phyloP scores from a whole-genome alignment of 2,113 vertebrate species.

The Thalassoma bifasciatum region DNA sequence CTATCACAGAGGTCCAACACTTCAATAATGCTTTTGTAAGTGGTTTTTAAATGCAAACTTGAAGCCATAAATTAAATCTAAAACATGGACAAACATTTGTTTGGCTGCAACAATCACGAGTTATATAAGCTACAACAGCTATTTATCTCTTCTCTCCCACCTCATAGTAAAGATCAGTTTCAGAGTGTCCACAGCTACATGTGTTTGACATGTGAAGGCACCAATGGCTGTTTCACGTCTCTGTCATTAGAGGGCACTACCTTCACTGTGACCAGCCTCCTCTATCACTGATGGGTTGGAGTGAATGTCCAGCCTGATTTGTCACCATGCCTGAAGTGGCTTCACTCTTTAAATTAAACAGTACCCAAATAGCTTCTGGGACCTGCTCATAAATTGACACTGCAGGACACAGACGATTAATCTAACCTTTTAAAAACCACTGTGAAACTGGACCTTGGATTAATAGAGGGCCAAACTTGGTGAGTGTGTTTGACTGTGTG shows the following conservation, averaged over 20 bases:
- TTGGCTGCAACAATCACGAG: too few relatives aligned
- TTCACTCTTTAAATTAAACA: background rate
- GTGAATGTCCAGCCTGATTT: background rate
- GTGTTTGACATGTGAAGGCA: background rate
- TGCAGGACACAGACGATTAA: background rate
- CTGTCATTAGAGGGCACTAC: slow-evolving; percentile 22
- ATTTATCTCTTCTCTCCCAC: too few relatives aligned
- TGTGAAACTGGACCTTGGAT: background rate
- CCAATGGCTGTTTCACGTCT: background rate
- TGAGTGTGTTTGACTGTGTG: too few relatives aligned
- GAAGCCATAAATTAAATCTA: background rate
- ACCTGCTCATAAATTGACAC: background rate
- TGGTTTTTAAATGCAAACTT: background rate
- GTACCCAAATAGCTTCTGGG: background rate
- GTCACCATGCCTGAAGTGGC: background rate
- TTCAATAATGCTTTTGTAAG: background rate
- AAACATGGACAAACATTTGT: too few relatives aligned
- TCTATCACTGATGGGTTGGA: background rate
- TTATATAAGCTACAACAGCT: too few relatives aligned
- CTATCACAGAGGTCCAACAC: too few relatives aligned
- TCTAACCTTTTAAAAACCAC: background rate
- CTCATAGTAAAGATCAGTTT: background rate
- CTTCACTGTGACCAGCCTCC: background rate
- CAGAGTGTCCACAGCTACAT: background rate
- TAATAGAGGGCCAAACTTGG: background rate